Evolutionary conservation across 2,797 vertebrate species (phyloP), one percentile per base, ranked within the genome.

Genomic region (Oreortyx pictus): DNA sequence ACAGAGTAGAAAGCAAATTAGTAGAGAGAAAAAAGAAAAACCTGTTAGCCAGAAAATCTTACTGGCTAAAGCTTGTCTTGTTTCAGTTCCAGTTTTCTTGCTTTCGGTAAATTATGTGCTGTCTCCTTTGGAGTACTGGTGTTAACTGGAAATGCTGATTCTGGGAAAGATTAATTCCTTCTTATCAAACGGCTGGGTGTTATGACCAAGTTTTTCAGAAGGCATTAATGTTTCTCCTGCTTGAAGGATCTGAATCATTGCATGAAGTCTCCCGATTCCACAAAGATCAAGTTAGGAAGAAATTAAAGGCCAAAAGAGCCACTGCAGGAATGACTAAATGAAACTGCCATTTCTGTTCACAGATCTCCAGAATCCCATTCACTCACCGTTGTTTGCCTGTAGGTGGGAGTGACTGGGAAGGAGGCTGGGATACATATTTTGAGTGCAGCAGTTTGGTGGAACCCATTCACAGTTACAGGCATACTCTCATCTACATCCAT

Each of bases 21-120:
- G 89, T 82, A 82, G 81, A 95, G 81, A 88, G 86, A 93, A 94
- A 95, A 96, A 93, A 94, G 65, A 92, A 94, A 92, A 94, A 92
- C 77, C 88, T 92, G 85, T 92, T 94, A 84, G 90, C 94, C 92
- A 91, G 78, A 93, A 96, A 96, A 82, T 89, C 56, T 57, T 88
- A 72, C 65, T 94, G 81, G 60, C 84, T 93, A 81, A 94, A 90
- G 50, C 78, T 86, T 88, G 70, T 93, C 85, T 95, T 94, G 91
- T 93, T 92, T 94, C 87, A 73, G 74, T 97, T 96, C 90, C 96
- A 96, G 84, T 89, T 92, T 86, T 70, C 33, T 19, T 37, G 86
- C 59, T 96, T 95, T 93, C 65, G 4, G 92, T 91, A 90, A 90
- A 86, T 74, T 82, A 77, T 84, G 86, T 14, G 52, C 66, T 94